A percentile compares a stretch with the other conserved stretches of the same genome.
Conservation (phyloP, 2,888 invertebrate genomes). For the Phengaris arion region DNA sequence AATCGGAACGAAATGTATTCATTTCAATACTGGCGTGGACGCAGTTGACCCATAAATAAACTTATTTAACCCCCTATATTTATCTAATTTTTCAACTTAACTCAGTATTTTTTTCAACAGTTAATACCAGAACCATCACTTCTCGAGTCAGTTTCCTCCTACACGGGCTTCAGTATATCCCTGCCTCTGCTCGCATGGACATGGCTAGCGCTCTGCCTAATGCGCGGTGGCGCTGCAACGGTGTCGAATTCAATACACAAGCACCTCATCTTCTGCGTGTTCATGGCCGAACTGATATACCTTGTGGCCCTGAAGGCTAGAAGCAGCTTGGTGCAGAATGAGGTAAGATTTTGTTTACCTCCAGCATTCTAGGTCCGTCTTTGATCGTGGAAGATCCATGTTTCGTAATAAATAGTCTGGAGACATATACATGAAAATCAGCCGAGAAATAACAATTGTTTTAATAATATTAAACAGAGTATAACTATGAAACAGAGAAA, state of each 20-base stretch:
- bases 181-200: slow-evolving; percentile 88
- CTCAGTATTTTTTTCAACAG: slow-evolving; percentile 51
- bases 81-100: too few species aligned
- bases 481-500: too few species aligned
- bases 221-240: slow-evolving; percentile 89
- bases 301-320: slow-evolving; percentile 92
- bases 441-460: too few species aligned
- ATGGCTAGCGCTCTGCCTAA: slow-evolving; percentile 88
- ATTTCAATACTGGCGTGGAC: too few species aligned
- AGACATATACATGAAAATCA: too few species aligned
- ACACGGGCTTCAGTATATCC: slow-evolving; percentile 92
- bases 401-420: too few species aligned
- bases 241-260: slow-evolving; percentile 97
- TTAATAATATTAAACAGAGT: too few species aligned
- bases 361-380: too few species aligned
- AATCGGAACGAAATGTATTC: too few species aligned
- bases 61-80: too few species aligned
- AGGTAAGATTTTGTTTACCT: slow-evolving; percentile 75
- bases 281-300: slow-evolving; percentile 91
- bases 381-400: too few species aligned
- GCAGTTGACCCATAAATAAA: too few species aligned
- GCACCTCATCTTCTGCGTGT: slow-evolving; percentile 94
- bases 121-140: slow-evolving; percentile 93
- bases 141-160: slow-evolving; percentile 91
- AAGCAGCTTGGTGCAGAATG: slow-evolving; percentile 88